Conservation (phyloP, 2,888 invertebrate genomes). For the Euclidia mi region DNA sequence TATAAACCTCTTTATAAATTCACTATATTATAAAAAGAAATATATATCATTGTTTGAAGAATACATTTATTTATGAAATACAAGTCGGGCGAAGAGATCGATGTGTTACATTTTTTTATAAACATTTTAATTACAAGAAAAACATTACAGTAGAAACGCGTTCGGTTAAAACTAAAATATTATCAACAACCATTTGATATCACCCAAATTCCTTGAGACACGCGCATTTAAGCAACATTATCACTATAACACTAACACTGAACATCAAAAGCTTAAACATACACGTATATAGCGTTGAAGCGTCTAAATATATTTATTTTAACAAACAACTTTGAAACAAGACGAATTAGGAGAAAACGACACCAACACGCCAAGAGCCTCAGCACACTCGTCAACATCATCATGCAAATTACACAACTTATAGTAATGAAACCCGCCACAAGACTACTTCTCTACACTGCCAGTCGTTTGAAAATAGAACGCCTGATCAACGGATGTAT, state of each 20-base stretch:
- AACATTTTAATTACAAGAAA: conserved; percentile 26
- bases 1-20: conserved; percentile 89
- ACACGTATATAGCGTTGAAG: conserved; percentile 66
- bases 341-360: conserved; percentile 82
- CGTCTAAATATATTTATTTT: conserved; percentile 62
- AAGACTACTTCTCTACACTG: conserved; percentile 20
- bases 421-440: conserved; percentile 21
- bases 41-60: conserved; percentile 52
- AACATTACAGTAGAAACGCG: conserved; percentile 15
- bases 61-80: conserved; percentile 49
- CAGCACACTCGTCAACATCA: conserved; percentile 60
- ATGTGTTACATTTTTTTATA: conserved; percentile 45
- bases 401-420: conserved; percentile 63
- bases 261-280: conserved; percentile 86
- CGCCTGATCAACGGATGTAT: not conserved
- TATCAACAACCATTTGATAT: conserved; percentile 81
- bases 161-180: conserved; percentile 32
- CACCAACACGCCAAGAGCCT: conserved; percentile 83
- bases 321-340: conserved; percentile 64
- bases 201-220: conserved; percentile 87
- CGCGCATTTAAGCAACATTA: conserved; percentile 78
- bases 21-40: conserved; percentile 71
- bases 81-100: conserved; percentile 51
- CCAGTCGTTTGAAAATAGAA: conserved; percentile 15
- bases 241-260: conserved; percentile 72